Evolutionary conservation across 2,113 vertebrate genomes (phyloP).

Genomic region (Mola mola): DNA sequence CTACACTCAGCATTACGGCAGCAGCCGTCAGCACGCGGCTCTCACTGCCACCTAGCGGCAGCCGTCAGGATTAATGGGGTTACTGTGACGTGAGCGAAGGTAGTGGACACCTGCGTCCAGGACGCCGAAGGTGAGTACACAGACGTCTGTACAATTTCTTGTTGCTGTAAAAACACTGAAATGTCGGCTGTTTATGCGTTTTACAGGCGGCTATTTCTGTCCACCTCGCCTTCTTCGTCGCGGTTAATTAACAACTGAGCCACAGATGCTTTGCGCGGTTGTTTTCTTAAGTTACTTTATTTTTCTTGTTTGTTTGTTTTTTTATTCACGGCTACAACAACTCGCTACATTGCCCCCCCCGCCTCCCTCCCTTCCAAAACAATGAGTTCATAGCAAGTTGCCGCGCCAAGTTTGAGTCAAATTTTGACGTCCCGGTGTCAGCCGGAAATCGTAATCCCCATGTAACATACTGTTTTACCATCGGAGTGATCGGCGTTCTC

Average conservation of each 20-base stretch:
- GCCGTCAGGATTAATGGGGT: neutral
- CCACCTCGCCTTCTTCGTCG: neutral
- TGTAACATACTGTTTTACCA: neutral
- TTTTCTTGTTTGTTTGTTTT: neutral
- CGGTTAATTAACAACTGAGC: neutral
- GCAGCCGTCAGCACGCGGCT: rapidly evolving
- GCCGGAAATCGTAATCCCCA: too few relatives aligned
- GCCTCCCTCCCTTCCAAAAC: too few relatives aligned
- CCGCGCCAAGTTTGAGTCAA: neutral
- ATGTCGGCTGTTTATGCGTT: too few relatives aligned
- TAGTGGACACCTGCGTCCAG: slow-evolving; percentile 40
- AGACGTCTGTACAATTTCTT: slow-evolving; percentile 14
- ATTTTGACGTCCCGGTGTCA: too few relatives aligned
- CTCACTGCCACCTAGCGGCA: slow-evolving; percentile 50
- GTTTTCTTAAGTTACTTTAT: neutral
- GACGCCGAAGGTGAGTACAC: slow-evolving; percentile 40
- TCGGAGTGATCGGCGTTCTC: neutral
- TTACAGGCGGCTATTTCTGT: too few relatives aligned
- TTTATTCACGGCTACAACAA: too few relatives aligned
- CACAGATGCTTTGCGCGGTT: neutral
- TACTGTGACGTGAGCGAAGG: slow-evolving; percentile 17
- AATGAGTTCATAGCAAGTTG: neutral
- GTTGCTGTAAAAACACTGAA: neutral
- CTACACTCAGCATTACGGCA: slow-evolving; percentile 59
- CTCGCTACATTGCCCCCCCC: too few relatives aligned